Evolutionary conservation across 2,888 invertebrate genomes (phyloP).

Genomic region (Agrotis ipsilon): DNA sequence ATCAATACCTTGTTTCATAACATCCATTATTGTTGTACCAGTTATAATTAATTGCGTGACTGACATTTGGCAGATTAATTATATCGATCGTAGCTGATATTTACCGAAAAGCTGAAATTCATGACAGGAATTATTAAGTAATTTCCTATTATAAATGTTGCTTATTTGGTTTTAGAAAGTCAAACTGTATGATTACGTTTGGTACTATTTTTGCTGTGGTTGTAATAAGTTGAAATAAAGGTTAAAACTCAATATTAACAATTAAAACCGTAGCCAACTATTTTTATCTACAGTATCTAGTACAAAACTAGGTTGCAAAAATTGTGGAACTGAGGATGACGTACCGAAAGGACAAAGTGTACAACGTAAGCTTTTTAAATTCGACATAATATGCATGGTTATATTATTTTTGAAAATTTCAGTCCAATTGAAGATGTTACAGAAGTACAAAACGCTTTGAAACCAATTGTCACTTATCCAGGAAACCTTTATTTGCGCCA

Average conservation of each 20-base stretch:
- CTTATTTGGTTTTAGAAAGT: background rate
- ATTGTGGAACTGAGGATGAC: too few relatives aligned
- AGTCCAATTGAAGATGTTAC: too few relatives aligned
- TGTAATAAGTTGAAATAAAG: too few relatives aligned
- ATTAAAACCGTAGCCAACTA: too few relatives aligned
- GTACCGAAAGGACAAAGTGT: too few relatives aligned
- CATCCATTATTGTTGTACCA: constrained; percentile 28
- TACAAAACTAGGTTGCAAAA: too few relatives aligned
- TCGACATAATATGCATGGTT: too few relatives aligned
- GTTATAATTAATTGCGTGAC: constrained; percentile 46
- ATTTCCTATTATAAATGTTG: background rate
- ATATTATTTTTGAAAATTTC: too few relatives aligned
- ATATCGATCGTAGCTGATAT: constrained; percentile 19
- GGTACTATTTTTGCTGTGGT: background rate
- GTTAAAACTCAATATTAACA: too few relatives aligned
- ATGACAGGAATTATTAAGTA: constrained; percentile 1
- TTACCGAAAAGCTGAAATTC: constrained; percentile 14
- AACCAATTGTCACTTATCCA: background rate
- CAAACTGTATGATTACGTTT: background rate
- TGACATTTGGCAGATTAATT: constrained; percentile 50
- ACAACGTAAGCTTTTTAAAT: too few relatives aligned
- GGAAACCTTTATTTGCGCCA: background rate
- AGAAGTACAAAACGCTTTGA: background rate
- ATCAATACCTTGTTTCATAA: constrained; percentile 9
- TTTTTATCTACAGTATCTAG: too few relatives aligned